Evolutionary conservation across 2,888 invertebrate genomes (phyloP), one percentile per base, ranked within the genome.

Genomic region (Anagyrus pseudococci): DNA sequence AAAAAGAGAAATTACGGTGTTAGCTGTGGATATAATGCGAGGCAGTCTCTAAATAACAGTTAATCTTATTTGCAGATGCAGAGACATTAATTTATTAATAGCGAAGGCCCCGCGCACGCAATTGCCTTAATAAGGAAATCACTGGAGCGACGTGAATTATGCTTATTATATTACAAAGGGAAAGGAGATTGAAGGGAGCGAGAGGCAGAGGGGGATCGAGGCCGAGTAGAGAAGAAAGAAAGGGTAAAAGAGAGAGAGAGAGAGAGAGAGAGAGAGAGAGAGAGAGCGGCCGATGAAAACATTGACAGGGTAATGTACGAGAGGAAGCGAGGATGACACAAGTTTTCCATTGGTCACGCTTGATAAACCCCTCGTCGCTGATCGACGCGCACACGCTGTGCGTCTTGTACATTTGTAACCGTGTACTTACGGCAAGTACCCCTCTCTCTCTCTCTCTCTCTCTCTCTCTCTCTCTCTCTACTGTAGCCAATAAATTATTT

Each of bases 71-170:
- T 13, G 47, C 22, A 53, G 37, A 37, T 46, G 13, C n/a, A 33
- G 7, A 26, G 40, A 40, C 33, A 49, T 55, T 50, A 56, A 37
- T 48, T 58, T 46, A 44, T 63, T 58, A 49, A 40, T 46, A 26
- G n/a, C 33, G 44, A 46, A 46, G 55, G 19, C 1, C 25, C 43
- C 33, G 44, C 43, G n/a, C 17, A 17, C 47, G 25, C 59, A 37
- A 56, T 61, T 49, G 43, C 19, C 15, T 43, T 60, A 64, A 64
- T 61, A 26, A 61, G 54, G 57, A 64, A 64, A 64, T 64, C 49
- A 60, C 56, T 33, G 52, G 56, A 47, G 44, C 22, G 49, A 4
- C 46, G 13, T 19, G 23, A 55, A 56, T 62, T 44, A 22, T 19
- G 37, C 37, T 23, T 50, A 40, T 55, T 44, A 56, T 44, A 44